Evolutionary conservation across 2,888 invertebrate genomes (phyloP).

Genomic region (Drymonia ruficornis): DNA sequence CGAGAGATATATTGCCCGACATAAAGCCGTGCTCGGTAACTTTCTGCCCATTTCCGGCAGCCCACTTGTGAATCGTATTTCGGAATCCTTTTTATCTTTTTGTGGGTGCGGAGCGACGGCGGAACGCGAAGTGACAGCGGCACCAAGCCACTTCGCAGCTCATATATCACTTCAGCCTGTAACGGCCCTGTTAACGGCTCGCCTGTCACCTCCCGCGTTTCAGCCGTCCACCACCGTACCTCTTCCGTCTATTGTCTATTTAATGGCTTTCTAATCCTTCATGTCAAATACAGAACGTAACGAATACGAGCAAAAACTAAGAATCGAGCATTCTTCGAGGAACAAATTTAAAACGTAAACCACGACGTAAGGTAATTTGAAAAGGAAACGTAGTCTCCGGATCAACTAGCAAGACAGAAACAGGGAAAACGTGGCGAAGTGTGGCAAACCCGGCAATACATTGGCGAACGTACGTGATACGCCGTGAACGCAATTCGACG

Average conservation of each 20-base stretch:
- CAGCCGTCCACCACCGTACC: slow-evolving; percentile 59
- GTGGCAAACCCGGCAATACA: slow-evolving; percentile 43
- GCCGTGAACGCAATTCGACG: slow-evolving; percentile 27
- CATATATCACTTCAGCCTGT: slow-evolving; percentile 80
- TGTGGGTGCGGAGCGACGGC: slow-evolving; percentile 66
- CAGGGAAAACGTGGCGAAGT: slow-evolving; percentile 34
- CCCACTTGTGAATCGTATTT: slow-evolving; percentile 83
- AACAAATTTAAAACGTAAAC: slow-evolving; percentile 16
- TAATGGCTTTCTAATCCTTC: slow-evolving; percentile 55
- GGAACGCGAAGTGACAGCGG: slow-evolving; percentile 79
- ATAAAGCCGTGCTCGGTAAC: slow-evolving; percentile 79
- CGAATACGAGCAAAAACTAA: slow-evolving; percentile 7
- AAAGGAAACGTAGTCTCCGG: slow-evolving; percentile 20
- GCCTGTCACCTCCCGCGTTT: slow-evolving; percentile 77
- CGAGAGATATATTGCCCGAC: slow-evolving; percentile 79
- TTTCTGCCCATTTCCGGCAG: slow-evolving; percentile 81
- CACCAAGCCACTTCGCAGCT: slow-evolving; percentile 81
- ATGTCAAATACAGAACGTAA: slow-evolving; percentile 34
- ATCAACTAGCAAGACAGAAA: slow-evolving; percentile 24
- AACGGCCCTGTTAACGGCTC: slow-evolving; percentile 77
- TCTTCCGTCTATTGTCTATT: slow-evolving; percentile 52
- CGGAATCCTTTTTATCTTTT: slow-evolving; percentile 82
- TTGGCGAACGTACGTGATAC: slow-evolving; percentile 36
- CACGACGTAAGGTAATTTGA: slow-evolving; percentile 17
- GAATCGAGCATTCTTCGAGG: background rate